Conservation (phyloP, 1,140 invertebrate species). For the Bombus sylvicola region DNA sequence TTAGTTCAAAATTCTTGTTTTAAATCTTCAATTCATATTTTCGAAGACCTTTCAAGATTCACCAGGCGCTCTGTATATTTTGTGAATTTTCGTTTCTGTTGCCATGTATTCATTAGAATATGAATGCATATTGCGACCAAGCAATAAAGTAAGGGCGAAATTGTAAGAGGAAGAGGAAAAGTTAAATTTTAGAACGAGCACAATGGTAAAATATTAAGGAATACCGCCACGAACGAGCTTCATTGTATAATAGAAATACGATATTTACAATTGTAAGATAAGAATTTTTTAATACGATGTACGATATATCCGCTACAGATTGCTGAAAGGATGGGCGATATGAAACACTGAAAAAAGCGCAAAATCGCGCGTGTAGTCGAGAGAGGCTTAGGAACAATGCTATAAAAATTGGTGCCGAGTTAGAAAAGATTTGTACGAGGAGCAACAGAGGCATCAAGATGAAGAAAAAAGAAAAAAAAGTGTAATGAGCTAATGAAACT, state of each 20-base stretch:
- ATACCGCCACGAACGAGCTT: constrained; percentile 61
- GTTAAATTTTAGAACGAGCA: neutral
- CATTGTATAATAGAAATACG: constrained; percentile 70
- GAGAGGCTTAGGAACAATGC: constrained; percentile 42
- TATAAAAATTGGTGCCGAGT: neutral
- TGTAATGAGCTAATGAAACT: constrained; percentile 5
- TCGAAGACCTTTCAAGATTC: neutral
- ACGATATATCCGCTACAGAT: constrained; percentile 56
- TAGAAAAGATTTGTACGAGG: neutral
- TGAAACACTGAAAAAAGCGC: neutral
- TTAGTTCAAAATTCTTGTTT: neutral
- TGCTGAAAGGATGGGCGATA: neutral
- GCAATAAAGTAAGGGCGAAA: neutral
- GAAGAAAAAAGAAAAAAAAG: constrained; percentile 16
- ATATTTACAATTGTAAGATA: constrained; percentile 66
- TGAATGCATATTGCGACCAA: neutral
- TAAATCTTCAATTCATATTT: neutral
- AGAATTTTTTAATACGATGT: constrained; percentile 57
- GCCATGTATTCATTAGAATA: constrained; percentile 17
- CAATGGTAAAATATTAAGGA: constrained; percentile 24
- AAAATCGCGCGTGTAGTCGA: constrained; percentile 19
- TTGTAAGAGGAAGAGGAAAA: neutral
- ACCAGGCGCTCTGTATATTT: neutral
- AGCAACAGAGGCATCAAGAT: neutral
- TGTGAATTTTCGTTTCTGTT: constrained; percentile 9